Evolutionary conservation across 2,797 vertebrate genomes (phyloP), one percentile per base, ranked within the genome.

Genomic region (Pagetopsis macropterus): DNA sequence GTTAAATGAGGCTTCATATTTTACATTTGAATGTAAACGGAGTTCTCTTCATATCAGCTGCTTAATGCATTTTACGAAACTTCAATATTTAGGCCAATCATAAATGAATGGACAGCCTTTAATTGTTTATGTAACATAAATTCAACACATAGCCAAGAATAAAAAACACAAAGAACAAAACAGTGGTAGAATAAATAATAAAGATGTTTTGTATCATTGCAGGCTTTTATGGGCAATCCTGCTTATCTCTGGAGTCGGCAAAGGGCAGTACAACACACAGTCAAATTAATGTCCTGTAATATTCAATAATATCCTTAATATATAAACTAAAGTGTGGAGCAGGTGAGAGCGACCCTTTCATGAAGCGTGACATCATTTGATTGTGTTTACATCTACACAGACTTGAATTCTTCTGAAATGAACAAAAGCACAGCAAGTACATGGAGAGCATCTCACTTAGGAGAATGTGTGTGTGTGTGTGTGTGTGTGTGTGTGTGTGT

Each of bases 391-490:
- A 82, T 63, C 62, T 70, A 62, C 58, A 71, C 65, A 79, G 68
- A 68, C 75, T 78, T 80, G 67, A 87, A 90, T 78, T 79, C 72
- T 56, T 88, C 75, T 81, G 78, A 85, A 88, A 87, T 78, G 58
- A 90, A 91, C 86, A 85, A 88, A 85, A 89, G 85, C 58, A 50
- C 65, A 60, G 44, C 51, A 21, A 70, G 55, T 55, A 50, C 48
- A 75, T 37, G 51, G 21, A 33, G 48, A 65, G 70, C 10, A 41
- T 76, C 76, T 87, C 69, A 66, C 83, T 89, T 84, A 78, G 85
- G 62, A 79, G 68, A 72, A 79, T 76, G 73, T 21, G 58, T 45
- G 58, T 70, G 51, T 68, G 73, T 63, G 67, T 65, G 66, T 64
- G 66, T 64, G 68, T 70, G 79, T 65, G 61, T 68, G 51, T 56